phyloP scores from a whole-genome alignment of 2,113 vertebrate genomes.

The Panthera tigris region DNA sequence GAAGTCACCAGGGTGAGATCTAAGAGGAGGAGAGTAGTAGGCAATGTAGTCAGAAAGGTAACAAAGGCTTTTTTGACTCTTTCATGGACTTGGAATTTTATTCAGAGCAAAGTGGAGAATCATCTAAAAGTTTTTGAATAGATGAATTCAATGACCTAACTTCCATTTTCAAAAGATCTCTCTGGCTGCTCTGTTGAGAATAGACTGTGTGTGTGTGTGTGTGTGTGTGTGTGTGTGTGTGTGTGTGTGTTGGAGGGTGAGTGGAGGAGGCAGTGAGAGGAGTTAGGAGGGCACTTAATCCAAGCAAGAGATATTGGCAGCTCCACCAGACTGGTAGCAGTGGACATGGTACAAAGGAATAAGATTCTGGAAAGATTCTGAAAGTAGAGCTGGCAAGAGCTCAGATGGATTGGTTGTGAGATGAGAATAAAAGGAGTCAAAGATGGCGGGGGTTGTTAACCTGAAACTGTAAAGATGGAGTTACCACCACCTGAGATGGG shows the following conservation, averaged over 20 bases:
- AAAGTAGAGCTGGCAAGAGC: background rate
- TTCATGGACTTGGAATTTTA: background rate
- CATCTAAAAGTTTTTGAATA: background rate
- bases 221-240: background rate
- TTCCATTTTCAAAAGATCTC: background rate
- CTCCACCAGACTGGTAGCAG: background rate
- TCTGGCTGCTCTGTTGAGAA: background rate
- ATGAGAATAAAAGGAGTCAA: background rate
- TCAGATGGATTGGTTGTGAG: background rate
- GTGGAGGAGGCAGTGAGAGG: background rate
- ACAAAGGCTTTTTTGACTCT: background rate
- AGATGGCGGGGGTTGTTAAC: background rate
- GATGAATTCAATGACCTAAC: background rate
- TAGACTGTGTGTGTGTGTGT: rapidly evolving
- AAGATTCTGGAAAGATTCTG: background rate
- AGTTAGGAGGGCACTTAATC: background rate
- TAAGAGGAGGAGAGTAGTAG: background rate
- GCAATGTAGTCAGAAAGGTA: background rate
- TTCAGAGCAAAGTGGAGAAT: background rate
- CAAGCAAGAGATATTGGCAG: background rate
- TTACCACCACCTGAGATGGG: background rate
- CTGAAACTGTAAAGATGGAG: background rate
- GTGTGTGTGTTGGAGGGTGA: background rate
- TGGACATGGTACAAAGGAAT: background rate
- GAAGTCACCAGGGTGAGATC: background rate